Evolutionary conservation across 2,888 invertebrate species (phyloP), one percentile per base, ranked within the genome.

Genomic region (Chelonus formosanus): DNA sequence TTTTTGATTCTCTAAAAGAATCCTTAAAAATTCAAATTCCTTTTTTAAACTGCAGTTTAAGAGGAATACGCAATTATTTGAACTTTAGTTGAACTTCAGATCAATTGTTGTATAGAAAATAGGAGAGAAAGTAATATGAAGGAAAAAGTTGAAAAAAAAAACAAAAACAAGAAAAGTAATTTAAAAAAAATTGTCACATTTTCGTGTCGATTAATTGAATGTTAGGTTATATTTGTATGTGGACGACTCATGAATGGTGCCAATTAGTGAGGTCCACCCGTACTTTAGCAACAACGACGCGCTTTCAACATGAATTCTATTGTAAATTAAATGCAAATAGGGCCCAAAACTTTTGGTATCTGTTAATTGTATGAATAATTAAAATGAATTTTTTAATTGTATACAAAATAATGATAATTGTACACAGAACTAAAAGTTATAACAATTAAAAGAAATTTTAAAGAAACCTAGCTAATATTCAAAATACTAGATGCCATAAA

Each of bases 161-260:
- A 63, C 54, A 63, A 53, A 44, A 57, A 61, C 35, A 60, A 67
- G 48, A 65, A 53, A 45, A 59, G 59, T 52, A 32, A 65, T 45
- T 58, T 45, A 47, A 57, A 65, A 66, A 70, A 60, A 56, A 52
- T 60, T 59, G 62, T 59, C 67, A 67, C 59, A 65, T 63, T 58
- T 54, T 69, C 63, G 67, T 67, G 65, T 67, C 63, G 62, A 65
- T 65, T 67, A 65, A 59, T 69, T 67, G 63, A 63, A 59, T 68
- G 59, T 45, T 65, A 60, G 60, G 36, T 61, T 58, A 50, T 34
- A 52, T 57, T 68, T 58, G 61, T 67, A 65, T 65, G 56, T 45
- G 52, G 48, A 57, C 63, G 67, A 63, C 56, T 67, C 57, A 67
- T 53, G 64, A 71, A 68, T 63, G 70, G 70, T 67, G 72, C 69